A percentile compares a stretch with the other conserved stretches of the same genome.
phyloP scores from a whole-genome alignment of 1,140 invertebrate species.

The Calliphora vicina region DNA sequence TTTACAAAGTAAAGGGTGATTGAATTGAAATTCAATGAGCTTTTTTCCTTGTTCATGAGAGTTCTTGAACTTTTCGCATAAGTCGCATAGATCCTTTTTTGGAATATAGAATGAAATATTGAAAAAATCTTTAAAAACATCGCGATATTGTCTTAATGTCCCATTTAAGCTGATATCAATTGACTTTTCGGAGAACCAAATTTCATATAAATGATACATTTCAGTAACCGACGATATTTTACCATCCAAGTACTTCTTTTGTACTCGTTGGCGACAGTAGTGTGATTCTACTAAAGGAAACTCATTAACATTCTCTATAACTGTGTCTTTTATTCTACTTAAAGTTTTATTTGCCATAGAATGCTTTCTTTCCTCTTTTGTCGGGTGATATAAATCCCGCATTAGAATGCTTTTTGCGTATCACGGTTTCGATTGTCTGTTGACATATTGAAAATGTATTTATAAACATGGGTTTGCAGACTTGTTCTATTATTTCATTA shows the following conservation, averaged over 20 bases:
- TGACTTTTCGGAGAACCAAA: not conserved
- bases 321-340: too few relatives aligned
- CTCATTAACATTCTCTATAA: too few relatives aligned
- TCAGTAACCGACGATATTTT: not conserved
- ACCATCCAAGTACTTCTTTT: not conserved
- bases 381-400: not conserved
- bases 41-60: not conserved
- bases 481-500: not conserved
- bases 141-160: not conserved
- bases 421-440: not conserved
- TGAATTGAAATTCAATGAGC: not conserved
- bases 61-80: constrained; percentile 3
- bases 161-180: not conserved
- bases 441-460: not conserved
- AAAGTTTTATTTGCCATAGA: not conserved
- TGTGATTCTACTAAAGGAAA: constrained; percentile 13
- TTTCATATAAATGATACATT: constrained; percentile 1
- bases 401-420: not conserved
- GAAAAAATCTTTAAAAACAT: not conserved
- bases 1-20: not conserved
- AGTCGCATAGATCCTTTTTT: not conserved
- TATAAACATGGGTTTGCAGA: constrained; percentile 9
- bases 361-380: not conserved
- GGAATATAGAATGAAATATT: constrained; percentile 3
- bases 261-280: not conserved